phyloP scores from a whole-genome alignment of 2,797 vertebrate genomes.

The Manis javanica region DNA sequence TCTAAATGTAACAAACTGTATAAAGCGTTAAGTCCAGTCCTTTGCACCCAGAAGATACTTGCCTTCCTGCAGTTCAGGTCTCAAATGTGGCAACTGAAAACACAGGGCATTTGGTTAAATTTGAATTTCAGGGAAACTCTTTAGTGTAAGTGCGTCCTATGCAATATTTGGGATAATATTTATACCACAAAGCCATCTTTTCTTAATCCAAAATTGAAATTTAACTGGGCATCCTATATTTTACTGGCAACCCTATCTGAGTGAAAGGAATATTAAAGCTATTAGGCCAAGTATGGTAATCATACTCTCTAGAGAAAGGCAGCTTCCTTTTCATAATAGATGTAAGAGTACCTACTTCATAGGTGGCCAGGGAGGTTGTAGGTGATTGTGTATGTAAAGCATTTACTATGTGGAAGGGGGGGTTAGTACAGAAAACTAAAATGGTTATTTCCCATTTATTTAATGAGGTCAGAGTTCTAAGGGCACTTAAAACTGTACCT shows the following conservation, averaged over 20 bases:
- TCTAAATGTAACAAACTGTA: neutral
- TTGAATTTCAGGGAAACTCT: neutral
- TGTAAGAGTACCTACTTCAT: neutral
- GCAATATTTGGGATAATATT: neutral
- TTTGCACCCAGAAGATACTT: neutral
- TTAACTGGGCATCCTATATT: neutral
- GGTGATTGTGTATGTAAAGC: neutral
- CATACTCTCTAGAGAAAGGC: neutral
- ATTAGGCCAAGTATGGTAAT: neutral
- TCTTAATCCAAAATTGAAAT: neutral
- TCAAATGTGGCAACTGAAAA: neutral
- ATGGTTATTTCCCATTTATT: neutral
- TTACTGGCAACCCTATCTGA: neutral
- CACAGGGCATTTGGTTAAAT: neutral
- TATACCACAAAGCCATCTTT: neutral
- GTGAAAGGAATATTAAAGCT: neutral
- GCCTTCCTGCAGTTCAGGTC: neutral
- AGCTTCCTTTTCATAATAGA: neutral
- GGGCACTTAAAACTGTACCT: neutral
- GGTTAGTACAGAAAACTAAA: neutral
- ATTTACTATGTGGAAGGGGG: neutral
- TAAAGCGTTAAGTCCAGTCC: neutral
- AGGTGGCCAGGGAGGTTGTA: neutral
- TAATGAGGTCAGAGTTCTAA: neutral
- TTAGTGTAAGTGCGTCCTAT: neutral